A percentile compares a stretch with the other conserved stretches of the same genome.
These are phyloP conservation scores for Mystacornis crossleyi DNA, from an alignment of 2,113 vertebrate species.

Conservation along the genomic window DNA sequence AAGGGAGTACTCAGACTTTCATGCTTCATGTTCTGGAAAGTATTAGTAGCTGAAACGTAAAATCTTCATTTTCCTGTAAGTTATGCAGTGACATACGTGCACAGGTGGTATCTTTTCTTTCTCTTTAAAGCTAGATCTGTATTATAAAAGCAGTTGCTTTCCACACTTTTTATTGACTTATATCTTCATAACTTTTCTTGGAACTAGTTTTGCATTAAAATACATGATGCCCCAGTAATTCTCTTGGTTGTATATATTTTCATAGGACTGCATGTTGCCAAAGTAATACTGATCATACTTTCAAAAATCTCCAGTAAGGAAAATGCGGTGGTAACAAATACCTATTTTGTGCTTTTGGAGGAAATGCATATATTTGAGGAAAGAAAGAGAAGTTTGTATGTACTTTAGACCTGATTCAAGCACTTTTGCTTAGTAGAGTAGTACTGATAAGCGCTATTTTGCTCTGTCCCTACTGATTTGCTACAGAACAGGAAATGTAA, in stretches of 20 bases:
- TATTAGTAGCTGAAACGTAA: not conserved
- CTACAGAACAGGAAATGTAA: constrained; percentile 39
- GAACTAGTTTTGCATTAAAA: not conserved
- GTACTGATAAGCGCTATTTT: not conserved
- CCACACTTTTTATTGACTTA: not conserved
- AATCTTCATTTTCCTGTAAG: not conserved
- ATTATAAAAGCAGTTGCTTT: not conserved
- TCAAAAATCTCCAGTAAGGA: not conserved
- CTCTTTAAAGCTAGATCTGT: not conserved
- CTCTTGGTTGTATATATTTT: not conserved
- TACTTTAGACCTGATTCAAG: not conserved
- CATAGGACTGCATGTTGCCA: not conserved
- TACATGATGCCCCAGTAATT: not conserved
- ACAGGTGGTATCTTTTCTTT: not conserved
- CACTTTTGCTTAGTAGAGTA: not conserved
- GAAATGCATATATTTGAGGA: not conserved
- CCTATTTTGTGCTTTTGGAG: not conserved
- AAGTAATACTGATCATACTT: not conserved
- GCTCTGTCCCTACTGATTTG: not conserved
- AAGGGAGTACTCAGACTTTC: not conserved
- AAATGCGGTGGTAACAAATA: not conserved
- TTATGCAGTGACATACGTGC: not conserved
- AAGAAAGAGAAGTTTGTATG: not conserved
- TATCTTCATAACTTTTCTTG: not conserved
- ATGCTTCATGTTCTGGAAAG: not conserved